These are phyloP conservation scores for Apamea anceps DNA, from an alignment of 2,888 invertebrate species.

Conservation along the genomic window DNA sequence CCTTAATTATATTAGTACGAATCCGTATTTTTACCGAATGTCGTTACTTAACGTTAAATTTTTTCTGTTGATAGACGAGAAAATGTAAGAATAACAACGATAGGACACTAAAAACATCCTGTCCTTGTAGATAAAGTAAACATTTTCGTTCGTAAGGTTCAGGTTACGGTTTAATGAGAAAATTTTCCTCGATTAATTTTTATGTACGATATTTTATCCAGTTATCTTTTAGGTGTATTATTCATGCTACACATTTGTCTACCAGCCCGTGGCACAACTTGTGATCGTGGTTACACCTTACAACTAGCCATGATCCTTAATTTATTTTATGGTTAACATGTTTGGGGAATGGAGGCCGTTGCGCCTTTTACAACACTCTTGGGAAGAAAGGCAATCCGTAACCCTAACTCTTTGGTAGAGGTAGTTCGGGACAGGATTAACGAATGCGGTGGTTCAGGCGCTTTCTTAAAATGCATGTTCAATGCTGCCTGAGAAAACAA, in stretches of 20 bases:
- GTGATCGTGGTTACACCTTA: neutral
- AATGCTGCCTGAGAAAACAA: neutral
- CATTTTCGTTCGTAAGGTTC: neutral
- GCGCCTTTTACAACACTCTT: neutral
- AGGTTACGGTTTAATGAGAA: slow-evolving; percentile 4
- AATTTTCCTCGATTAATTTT: neutral
- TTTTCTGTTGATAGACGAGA: neutral
- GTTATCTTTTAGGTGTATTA: neutral
- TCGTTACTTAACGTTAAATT: neutral
- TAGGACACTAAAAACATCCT: neutral
- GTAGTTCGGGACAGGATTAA: neutral
- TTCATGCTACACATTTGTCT: neutral
- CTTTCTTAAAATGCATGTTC: neutral
- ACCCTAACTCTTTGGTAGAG: neutral
- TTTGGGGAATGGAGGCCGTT: neutral
- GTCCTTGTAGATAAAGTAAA: slow-evolving; percentile 13
- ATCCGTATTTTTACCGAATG: slow-evolving; percentile 1
- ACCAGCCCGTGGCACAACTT: neutral
- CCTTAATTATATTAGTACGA: neutral
- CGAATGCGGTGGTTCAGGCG: neutral
- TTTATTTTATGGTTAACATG: neutral
- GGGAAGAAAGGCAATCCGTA: neutral
- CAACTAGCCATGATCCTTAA: neutral
- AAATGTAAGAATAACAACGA: slow-evolving; percentile 11
- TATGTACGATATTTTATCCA: neutral